Conservation (phyloP, 2,797 vertebrate species). For the Champsocephalus gunnari region DNA sequence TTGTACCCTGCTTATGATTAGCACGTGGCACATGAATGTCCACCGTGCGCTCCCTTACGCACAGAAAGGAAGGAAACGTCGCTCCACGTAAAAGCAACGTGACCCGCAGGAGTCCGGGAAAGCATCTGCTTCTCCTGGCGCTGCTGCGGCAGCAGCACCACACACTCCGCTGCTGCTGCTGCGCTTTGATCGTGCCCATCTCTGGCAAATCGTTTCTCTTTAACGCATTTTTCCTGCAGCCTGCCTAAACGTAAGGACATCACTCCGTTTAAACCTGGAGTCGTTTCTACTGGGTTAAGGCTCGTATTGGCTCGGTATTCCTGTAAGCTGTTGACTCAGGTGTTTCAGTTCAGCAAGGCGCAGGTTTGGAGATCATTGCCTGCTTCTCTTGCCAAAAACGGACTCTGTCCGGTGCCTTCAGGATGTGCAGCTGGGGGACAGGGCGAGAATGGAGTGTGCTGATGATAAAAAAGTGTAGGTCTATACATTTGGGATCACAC, state of each 20-base stretch:
- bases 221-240: not conserved
- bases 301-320: conserved; percentile 5
- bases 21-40: conserved; percentile 46
- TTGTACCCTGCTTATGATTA: not conserved
- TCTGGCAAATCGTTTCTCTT: not conserved
- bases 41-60: conserved; percentile 48
- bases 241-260: not conserved
- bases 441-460: not conserved
- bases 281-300: not conserved
- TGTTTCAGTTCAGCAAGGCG: conserved; percentile 58
- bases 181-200: conserved; percentile 12
- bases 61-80: conserved; percentile 55
- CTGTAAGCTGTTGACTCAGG: conserved; percentile 50
- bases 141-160: conserved; percentile 65
- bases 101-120: conserved; percentile 63
- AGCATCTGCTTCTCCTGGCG: conserved; percentile 47
- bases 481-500: conserved; percentile 2
- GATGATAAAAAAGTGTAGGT: conserved; percentile 20
- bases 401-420: conserved; percentile 1
- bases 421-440: conserved; percentile 29
- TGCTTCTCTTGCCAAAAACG: not conserved
- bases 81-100: conserved; percentile 75
- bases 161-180: conserved; percentile 40
- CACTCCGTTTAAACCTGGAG: not conserved
- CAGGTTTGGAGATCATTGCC: conserved; percentile 46